Percentiles rank a stretch among this genome's conserved stretches.
These are phyloP conservation scores for Paramormyrops kingsleyae DNA, from an alignment of 2,113 vertebrate genomes.

Conservation along the genomic window DNA sequence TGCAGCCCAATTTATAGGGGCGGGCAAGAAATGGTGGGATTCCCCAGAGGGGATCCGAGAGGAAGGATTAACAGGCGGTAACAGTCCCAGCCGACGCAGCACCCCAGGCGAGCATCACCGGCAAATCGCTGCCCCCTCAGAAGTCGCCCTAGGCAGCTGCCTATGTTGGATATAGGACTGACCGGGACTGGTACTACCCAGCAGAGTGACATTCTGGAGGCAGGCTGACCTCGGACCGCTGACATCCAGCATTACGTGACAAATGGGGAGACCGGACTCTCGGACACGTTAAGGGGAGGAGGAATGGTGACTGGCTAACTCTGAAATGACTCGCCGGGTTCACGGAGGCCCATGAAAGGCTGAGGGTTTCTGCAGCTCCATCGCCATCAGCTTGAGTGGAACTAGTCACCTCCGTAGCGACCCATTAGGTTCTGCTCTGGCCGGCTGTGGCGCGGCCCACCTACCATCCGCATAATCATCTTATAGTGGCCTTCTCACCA, in stretches of 20 bases:
- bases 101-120: not conserved
- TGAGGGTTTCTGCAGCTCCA: conserved; percentile 18
- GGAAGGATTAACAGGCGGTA: not conserved
- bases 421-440: conserved; percentile 15
- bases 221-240: not conserved
- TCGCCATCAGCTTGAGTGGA: conserved; percentile 18
- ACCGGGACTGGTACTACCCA: not conserved
- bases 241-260: not conserved
- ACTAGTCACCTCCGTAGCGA: conserved; percentile 18
- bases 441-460: not conserved
- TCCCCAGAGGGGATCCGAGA: not conserved
- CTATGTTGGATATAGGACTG: not conserved
- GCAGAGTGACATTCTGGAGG: not conserved
- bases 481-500: not conserved
- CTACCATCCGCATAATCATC: not conserved
- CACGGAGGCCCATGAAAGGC: conserved; percentile 24
- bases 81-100: not conserved
- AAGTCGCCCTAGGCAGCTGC: not conserved
- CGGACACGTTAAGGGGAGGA: not conserved
- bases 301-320: not conserved
- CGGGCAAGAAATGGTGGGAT: not conserved
- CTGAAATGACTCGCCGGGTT: not conserved
- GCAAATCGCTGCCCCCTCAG: not conserved
- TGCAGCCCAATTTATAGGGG: not conserved
- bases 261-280: not conserved